Evolutionary conservation across 2,888 invertebrate genomes (phyloP).

Genomic region (Notodonta ziczac): DNA sequence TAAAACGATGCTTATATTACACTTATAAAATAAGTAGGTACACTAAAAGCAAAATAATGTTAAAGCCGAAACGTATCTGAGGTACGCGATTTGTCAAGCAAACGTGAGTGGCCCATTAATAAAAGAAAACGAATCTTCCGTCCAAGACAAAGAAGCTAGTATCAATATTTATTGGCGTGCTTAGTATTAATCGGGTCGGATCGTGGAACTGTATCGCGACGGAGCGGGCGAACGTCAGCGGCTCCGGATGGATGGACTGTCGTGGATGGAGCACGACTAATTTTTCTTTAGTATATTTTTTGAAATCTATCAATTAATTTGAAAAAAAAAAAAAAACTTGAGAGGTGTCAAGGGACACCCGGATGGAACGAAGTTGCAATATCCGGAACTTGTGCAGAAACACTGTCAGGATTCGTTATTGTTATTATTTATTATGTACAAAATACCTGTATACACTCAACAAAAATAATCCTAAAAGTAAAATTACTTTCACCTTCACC

Average conservation of each 20-base stretch:
- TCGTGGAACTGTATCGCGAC: conserved; percentile 69
- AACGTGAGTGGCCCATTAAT: conserved; percentile 78
- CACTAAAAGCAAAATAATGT: conserved; percentile 34
- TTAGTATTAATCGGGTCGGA: conserved; percentile 81
- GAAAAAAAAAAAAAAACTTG: no score
- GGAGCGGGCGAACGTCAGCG: conserved; percentile 49
- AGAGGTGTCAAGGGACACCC: no score
- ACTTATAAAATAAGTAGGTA: neutral
- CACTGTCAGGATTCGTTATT: no score
- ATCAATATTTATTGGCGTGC: conserved; percentile 83
- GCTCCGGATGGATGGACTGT: conserved; percentile 74
- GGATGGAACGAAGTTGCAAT: no score
- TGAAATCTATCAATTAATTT: neutral
- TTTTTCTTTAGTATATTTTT: conserved; percentile 74
- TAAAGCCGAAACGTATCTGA: conserved; percentile 43
- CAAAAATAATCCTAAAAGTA: no score
- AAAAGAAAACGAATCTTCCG: conserved; percentile 76
- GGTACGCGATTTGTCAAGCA: conserved; percentile 70
- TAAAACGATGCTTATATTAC: no score
- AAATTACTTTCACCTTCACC: no score
- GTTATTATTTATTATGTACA: no score
- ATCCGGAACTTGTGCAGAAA: no score
- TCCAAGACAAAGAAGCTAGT: conserved; percentile 80
- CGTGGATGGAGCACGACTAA: conserved; percentile 69
- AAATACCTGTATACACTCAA: no score